Percentiles rank a stretch among this genome's conserved stretches.
Evolutionary conservation across 2,888 invertebrate species (phyloP).

Genomic region (Linyphia triangularis): DNA sequence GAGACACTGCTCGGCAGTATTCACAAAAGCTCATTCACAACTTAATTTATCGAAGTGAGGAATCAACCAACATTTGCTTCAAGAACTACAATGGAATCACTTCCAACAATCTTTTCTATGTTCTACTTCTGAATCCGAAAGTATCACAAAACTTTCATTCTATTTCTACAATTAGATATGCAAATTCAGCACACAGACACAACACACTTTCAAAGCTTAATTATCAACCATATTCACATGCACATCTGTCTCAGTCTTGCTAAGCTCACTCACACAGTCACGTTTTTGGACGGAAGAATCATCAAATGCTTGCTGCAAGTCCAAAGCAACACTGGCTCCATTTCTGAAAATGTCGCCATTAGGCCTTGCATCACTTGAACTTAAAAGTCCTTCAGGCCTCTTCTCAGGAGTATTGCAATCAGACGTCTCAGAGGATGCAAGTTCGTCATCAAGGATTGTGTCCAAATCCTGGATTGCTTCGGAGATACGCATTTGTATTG

Average conservation of each 20-base stretch:
- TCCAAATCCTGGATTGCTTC: slow-evolving; percentile 72
- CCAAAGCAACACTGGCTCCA: not conserved
- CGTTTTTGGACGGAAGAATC: not conserved
- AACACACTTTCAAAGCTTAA: too few relatives aligned
- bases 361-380: not conserved
- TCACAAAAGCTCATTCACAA: too few relatives aligned
- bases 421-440: slow-evolving; percentile 54
- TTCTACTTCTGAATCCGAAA: too few relatives aligned
- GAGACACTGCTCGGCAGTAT: too few relatives aligned
- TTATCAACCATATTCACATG: not conserved
- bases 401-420: slow-evolving; percentile 62
- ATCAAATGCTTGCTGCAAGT: not conserved
- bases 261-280: not conserved
- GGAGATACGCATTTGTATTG: slow-evolving; percentile 37
- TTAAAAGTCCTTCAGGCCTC: not conserved
- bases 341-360: too few relatives aligned
- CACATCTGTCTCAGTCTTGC: not conserved
- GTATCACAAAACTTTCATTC: too few relatives aligned
- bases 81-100: too few relatives aligned
- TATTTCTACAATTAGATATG: too few relatives aligned
- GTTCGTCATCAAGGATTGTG: slow-evolving; percentile 62
- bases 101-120: too few relatives aligned
- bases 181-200: too few relatives aligned
- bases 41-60: too few relatives aligned
- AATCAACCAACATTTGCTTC: too few relatives aligned